Conservation (phyloP, 2,113 vertebrate genomes). For the Centropus unirufus region DNA sequence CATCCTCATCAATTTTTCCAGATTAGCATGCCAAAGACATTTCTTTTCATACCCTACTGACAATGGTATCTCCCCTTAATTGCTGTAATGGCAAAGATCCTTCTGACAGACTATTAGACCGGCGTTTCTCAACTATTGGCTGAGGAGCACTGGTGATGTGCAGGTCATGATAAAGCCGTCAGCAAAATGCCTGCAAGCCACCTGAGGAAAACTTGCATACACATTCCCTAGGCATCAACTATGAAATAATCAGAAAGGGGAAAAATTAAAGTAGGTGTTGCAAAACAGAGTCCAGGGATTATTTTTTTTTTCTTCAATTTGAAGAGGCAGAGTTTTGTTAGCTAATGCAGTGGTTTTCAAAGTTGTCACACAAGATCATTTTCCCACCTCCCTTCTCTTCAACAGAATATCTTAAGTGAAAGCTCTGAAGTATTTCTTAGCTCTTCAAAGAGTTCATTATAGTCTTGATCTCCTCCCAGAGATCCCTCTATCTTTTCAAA, state of each 20-base stretch:
- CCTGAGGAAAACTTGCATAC: background rate
- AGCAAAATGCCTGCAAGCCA: background rate
- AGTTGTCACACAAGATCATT: background rate
- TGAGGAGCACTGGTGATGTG: background rate
- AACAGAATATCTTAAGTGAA: background rate
- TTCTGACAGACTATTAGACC: background rate
- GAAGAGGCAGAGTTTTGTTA: background rate
- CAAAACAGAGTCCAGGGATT: background rate
- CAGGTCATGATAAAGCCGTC: background rate
- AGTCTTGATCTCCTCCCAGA: background rate
- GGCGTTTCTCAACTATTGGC: background rate
- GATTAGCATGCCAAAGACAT: background rate
- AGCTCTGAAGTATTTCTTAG: background rate
- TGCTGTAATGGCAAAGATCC: background rate
- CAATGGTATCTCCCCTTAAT: background rate
- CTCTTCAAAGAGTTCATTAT: background rate
- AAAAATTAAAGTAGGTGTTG: background rate
- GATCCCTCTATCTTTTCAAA: background rate
- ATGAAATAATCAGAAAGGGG: background rate
- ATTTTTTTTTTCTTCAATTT: background rate
- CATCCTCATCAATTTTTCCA: background rate
- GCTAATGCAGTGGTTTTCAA: background rate
- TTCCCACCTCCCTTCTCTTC: background rate
- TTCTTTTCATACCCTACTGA: background rate
- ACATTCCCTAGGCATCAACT: background rate